phyloP scores from a whole-genome alignment of 2,888 invertebrate genomes.

The Atherix ibis region DNA sequence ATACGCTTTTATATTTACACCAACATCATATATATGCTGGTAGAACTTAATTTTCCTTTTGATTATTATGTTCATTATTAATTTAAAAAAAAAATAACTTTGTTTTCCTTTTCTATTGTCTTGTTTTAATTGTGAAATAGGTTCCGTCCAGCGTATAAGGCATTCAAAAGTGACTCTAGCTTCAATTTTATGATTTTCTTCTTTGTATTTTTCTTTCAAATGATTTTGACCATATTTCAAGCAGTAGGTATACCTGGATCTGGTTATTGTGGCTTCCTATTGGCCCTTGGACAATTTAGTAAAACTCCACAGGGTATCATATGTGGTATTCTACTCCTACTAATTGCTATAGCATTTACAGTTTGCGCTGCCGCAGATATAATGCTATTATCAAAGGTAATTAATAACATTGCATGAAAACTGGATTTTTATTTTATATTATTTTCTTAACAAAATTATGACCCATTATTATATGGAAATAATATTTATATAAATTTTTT shows the following conservation, averaged over 20 bases:
- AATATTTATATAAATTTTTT: no score
- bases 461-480: slow-evolving; percentile 6
- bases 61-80: background rate
- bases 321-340: slow-evolving; percentile 60
- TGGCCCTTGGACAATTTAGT: slow-evolving; percentile 49
- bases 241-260: slow-evolving; percentile 70
- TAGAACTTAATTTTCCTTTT: no score
- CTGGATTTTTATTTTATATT: background rate
- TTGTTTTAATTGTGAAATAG: slow-evolving; percentile 13
- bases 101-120: background rate
- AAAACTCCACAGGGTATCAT: slow-evolving; percentile 40
- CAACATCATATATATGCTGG: slow-evolving; percentile 98
- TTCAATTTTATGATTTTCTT: slow-evolving; percentile 99
- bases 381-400: slow-evolving; percentile 74
- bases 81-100: background rate
- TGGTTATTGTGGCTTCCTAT: slow-evolving; percentile 76
- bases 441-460: background rate
- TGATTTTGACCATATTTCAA: slow-evolving; percentile 74
- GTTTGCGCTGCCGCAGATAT: slow-evolving; percentile 61
- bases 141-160: slow-evolving; percentile 97
- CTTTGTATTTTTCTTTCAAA: slow-evolving; percentile 95
- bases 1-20: slow-evolving; percentile 80
- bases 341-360: slow-evolving; percentile 66
- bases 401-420: background rate
- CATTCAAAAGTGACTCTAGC: slow-evolving; percentile 96